Conservation (phyloP, 2,797 vertebrate species). For the Eurystomus glaucurus region DNA sequence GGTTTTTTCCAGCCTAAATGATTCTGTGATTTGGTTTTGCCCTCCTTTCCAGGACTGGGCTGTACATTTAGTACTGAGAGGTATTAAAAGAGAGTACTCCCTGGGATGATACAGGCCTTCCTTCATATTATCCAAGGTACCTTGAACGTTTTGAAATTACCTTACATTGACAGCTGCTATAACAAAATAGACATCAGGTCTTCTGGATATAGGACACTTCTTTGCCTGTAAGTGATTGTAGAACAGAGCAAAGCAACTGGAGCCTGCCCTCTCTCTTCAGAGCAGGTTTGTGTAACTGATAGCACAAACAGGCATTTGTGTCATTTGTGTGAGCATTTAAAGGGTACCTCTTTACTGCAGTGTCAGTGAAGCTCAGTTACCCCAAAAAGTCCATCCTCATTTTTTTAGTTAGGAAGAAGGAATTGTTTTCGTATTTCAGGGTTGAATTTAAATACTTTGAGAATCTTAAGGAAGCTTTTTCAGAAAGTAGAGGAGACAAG, state of each 20-base stretch:
- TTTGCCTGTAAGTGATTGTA: not conserved
- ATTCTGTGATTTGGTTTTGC: not conserved
- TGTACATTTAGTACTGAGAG: not conserved
- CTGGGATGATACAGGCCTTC: not conserved
- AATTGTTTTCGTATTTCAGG: not conserved
- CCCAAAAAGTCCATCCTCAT: not conserved
- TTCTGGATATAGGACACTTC: not conserved
- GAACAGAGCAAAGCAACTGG: not conserved
- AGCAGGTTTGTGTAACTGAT: not conserved
- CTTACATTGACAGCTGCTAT: not conserved
- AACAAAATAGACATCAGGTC: not conserved
- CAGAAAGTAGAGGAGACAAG: not conserved
- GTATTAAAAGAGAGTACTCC: not conserved
- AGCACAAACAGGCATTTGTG: not conserved
- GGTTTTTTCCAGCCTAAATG: too few relatives aligned
- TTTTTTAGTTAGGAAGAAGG: not conserved
- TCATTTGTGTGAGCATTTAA: not conserved
- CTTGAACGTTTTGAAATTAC: not conserved
- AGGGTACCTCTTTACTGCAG: not conserved
- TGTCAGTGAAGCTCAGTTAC: not conserved
- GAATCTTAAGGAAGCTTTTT: not conserved
- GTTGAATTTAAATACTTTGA: not conserved
- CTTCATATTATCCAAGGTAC: not conserved
- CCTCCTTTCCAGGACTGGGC: not conserved
- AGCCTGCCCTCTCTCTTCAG: not conserved